phyloP scores from a whole-genome alignment of 2,888 invertebrate species.

The Dinocampus coccinellae region DNA sequence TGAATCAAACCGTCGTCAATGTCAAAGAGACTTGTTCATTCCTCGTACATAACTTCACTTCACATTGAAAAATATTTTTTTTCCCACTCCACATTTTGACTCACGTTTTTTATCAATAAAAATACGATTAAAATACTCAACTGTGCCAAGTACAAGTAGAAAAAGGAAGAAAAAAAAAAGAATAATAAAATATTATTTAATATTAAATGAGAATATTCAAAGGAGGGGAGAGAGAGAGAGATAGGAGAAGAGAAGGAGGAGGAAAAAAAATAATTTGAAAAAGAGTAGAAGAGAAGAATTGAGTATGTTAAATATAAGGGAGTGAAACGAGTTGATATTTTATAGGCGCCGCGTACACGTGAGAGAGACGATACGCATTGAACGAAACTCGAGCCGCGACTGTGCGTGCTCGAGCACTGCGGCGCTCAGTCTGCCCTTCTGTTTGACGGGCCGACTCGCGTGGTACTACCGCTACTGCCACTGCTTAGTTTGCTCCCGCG shows the following conservation, averaged over 20 bases:
- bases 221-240: neutral
- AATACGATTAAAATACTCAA: conserved; percentile 23
- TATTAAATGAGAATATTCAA: neutral
- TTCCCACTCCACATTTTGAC: neutral
- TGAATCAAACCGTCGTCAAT: conserved; percentile 34
- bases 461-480: conserved; percentile 30
- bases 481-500: conserved; percentile 24
- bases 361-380: conserved; percentile 53
- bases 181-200: too few relatives aligned
- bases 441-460: conserved; percentile 51
- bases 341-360: conserved; percentile 32
- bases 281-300: neutral
- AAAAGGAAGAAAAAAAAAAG: too few relatives aligned
- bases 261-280: neutral
- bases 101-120: neutral
- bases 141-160: neutral
- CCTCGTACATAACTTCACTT: conserved; percentile 6
- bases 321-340: neutral
- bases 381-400: conserved; percentile 68
- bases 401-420: conserved; percentile 65
- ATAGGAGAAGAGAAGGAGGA: neutral
- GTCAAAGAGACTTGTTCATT: neutral
- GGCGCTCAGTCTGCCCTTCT: conserved; percentile 66
- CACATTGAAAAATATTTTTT: neutral
- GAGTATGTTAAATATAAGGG: neutral